Evolutionary conservation across 1,140 invertebrate species (phyloP).

Genomic region (Trichonephila inaurata): DNA sequence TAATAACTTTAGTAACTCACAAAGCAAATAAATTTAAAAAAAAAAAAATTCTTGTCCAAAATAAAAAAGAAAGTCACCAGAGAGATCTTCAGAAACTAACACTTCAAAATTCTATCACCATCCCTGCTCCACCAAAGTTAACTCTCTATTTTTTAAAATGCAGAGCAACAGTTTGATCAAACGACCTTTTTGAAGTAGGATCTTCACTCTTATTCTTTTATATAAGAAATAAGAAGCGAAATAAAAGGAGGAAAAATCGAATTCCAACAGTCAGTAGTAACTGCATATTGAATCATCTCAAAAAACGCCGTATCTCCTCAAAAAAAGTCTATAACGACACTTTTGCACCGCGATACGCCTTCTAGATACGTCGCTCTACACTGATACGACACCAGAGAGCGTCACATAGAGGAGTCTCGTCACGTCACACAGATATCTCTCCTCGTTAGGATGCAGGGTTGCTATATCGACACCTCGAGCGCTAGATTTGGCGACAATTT

Average conservation of each 20-base stretch:
- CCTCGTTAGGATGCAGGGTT: conserved; percentile 58
- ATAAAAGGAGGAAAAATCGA: conserved; percentile 6
- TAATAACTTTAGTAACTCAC: too few relatives aligned
- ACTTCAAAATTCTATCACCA: background rate
- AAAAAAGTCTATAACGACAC: conserved; percentile 44
- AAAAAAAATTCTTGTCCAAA: background rate
- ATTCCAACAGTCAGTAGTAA: conserved; percentile 28
- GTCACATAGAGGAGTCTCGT: conserved; percentile 33
- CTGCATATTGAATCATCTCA: conserved; percentile 55
- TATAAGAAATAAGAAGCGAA: background rate
- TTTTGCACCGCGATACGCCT: conserved; percentile 47
- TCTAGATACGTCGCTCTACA: conserved; percentile 10
- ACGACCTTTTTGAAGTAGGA: background rate
- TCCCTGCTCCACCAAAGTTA: background rate
- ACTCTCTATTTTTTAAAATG: conserved; percentile 4
- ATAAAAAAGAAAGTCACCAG: background rate
- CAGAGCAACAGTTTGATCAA: conserved; percentile 62
- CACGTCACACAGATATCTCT: conserved; percentile 48
- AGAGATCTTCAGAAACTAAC: background rate
- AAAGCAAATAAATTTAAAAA: background rate
- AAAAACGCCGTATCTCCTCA: conserved; percentile 41
- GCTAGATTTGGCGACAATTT: conserved; percentile 11
- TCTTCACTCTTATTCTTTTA: background rate
- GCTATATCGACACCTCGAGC: conserved; percentile 1
- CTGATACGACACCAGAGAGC: conserved; percentile 42